Evolutionary conservation across 1,140 invertebrate species (phyloP).

Genomic region (Phortica variegata): DNA sequence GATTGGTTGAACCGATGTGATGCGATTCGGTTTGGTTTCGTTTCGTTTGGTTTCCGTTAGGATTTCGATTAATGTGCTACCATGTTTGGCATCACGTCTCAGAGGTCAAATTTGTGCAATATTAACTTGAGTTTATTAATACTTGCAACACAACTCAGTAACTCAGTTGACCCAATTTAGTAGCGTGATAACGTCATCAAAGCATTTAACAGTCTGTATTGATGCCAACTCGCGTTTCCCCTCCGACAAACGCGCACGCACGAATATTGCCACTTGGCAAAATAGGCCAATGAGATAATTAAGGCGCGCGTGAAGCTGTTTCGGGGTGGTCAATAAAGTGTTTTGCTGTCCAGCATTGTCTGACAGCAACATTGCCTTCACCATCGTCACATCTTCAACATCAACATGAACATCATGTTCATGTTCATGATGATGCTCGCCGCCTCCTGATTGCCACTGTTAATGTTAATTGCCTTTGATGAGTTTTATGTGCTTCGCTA

Average conservation of each 20-base stretch:
- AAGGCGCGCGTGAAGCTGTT: slow-evolving; percentile 9
- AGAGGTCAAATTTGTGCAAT: too few relatives aligned
- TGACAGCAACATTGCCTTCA: not conserved
- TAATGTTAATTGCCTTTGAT: slow-evolving; percentile 54
- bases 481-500: slow-evolving; percentile 50
- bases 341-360: slow-evolving; percentile 40
- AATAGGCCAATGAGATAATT: slow-evolving; percentile 45
- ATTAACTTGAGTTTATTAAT: not conserved
- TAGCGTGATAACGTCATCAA: slow-evolving; percentile 10
- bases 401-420: slow-evolving; percentile 7
- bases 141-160: slow-evolving; percentile 4
- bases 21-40: too few relatives aligned
- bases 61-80: too few relatives aligned
- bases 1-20: too few relatives aligned
- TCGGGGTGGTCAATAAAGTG: too few relatives aligned
- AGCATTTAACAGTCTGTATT: slow-evolving; percentile 51
- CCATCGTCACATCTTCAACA: not conserved
- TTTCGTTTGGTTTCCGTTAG: too few relatives aligned
- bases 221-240: too few relatives aligned
- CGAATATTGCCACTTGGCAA: slow-evolving; percentile 49
- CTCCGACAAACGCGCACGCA: too few relatives aligned
- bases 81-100: too few relatives aligned
- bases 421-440: slow-evolving; percentile 23
- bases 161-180: slow-evolving; percentile 25
- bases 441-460: slow-evolving; percentile 41